Conservation (phyloP, 2,888 invertebrate species). For the Dermolepida albohirtum region DNA sequence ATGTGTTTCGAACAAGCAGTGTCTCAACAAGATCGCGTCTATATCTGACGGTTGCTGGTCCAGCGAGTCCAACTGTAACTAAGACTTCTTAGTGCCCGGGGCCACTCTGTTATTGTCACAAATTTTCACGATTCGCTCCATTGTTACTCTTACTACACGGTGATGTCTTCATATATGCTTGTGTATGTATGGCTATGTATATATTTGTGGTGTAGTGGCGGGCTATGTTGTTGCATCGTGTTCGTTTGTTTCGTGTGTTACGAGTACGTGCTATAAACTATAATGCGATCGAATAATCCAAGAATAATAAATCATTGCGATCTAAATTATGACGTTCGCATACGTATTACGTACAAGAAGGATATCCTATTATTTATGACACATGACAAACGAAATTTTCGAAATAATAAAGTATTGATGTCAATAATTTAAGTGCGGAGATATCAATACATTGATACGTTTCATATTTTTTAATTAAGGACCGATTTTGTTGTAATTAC, state of each 20-base stretch:
- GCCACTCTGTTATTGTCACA: slow-evolving; percentile 49
- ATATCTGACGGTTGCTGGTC: slow-evolving; percentile 50
- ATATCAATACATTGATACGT: no score
- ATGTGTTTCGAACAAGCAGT: slow-evolving; percentile 50
- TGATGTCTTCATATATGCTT: slow-evolving; percentile 40
- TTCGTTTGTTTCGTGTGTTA: slow-evolving; percentile 10
- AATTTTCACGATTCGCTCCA: slow-evolving; percentile 45
- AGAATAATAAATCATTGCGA: slow-evolving; percentile 12
- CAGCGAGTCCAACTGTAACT: slow-evolving; percentile 50
- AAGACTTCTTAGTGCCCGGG: slow-evolving; percentile 49
- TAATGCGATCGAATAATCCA: slow-evolving; percentile 16
- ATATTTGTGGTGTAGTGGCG: slow-evolving; percentile 15
- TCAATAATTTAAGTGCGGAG: neutral
- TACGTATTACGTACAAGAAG: neutral
- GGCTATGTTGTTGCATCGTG: slow-evolving; percentile 10
- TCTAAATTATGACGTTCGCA: slow-evolving; percentile 11
- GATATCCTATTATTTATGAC: slow-evolving; percentile 2
- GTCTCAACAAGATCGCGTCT: slow-evolving; percentile 47
- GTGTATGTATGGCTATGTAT: neutral
- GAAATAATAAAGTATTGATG: neutral
- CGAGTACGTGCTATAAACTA: slow-evolving; percentile 21
- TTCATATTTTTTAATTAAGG: no score
- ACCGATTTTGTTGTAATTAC: no score
- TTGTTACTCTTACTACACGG: slow-evolving; percentile 32
- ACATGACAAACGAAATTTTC: neutral